These are phyloP conservation scores for Cepaea hortensis DNA, from an alignment of 2,888 invertebrate genomes.

Conservation along the genomic window DNA sequence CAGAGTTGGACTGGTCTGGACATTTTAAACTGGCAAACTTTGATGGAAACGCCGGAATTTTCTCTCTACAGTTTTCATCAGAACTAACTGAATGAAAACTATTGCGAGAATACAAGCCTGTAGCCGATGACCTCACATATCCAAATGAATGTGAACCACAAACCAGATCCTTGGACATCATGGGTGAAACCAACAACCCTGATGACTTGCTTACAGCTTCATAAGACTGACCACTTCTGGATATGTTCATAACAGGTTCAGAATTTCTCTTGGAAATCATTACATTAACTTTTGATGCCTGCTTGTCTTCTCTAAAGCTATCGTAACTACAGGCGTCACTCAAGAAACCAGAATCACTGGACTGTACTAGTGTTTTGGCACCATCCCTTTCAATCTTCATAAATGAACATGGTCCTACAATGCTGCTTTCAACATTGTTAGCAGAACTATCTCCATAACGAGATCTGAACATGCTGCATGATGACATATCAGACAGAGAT, in stretches of 20 bases:
- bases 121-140: not conserved
- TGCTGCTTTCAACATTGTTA: not conserved
- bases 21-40: not conserved
- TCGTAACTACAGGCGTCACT: slow-evolving; percentile 23
- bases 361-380: not conserved
- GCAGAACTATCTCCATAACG: not conserved
- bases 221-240: not conserved
- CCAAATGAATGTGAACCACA: not conserved
- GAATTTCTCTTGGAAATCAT: not conserved
- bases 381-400: not conserved
- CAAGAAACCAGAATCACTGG: slow-evolving; percentile 39
- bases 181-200: not conserved
- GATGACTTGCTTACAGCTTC: not conserved
- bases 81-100: not conserved
- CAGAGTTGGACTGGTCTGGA: not conserved
- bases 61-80: no score
- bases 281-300: slow-evolving; percentile 1
- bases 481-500: slow-evolving; percentile 22
- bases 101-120: not conserved
- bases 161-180: not conserved
- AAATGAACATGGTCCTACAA: not conserved
- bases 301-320: slow-evolving; percentile 22
- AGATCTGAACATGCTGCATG: slow-evolving; percentile 29
- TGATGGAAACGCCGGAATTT: not conserved
- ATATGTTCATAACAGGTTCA: not conserved